Base-by-base conservation (phyloP, 2,888 invertebrate species). In the Andrena fulva region DNA sequence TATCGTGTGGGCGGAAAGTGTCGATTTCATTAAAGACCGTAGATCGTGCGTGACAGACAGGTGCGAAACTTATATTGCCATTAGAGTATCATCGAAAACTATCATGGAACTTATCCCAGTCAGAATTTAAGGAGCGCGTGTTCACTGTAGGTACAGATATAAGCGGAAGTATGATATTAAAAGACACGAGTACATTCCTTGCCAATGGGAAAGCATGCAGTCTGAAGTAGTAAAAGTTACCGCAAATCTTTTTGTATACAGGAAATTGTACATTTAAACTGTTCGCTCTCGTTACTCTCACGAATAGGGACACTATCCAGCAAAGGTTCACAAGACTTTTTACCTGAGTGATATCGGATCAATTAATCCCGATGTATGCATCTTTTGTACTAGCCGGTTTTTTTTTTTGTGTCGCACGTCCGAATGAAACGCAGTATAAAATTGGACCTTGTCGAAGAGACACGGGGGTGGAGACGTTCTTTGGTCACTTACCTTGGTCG, bases 401-500 rank as follows among this genome's bases (percentile, higher is more conserved):
- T 29, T 29, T 29, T 52, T 60, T 75, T 79, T 74, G 69, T 67
- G 80, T 82, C n/a, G 81, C 73, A 83, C 73, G 80, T 77, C 75
- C 76, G 42, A 80, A 54, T 62, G 64, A 48, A 54, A 33, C 56
- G 66, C 67, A 48, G 63, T 29, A 35, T 62, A 20, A 68, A 72
- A 63, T 64, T 77, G 66, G 59, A 64, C 63, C 64, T 73, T 67
- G 74, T 77, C 59, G 62, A 77, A 54, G 24, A 31, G 54, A 0
- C 10, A 24, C 20, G 5, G 16, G 8, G 4, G 2, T 3, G 29
- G 16, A 10, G n/a, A 8, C 2, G 8, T 31, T n/a, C 1, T 2
- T 2, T 12, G 62, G 7, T 50, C 50, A 81, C 86, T 89, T 95
- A 98, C 98, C 97, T 98, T 98, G 88, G 98, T 97, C 10, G 98